phyloP scores from a whole-genome alignment of 2,888 invertebrate species.

The Spilarctia lutea region DNA sequence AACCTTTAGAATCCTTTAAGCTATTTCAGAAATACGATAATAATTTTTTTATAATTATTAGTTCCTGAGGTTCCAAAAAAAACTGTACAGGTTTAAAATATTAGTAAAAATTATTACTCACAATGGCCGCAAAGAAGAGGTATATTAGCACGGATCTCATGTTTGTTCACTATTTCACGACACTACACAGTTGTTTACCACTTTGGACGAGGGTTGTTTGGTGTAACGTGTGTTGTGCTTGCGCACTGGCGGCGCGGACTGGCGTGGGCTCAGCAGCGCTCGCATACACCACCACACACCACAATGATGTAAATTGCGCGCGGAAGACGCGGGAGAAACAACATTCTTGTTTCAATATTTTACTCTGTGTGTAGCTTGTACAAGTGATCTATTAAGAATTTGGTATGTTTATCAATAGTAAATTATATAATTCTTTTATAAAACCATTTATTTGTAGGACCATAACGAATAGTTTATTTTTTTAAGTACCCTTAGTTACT shows the following conservation, averaged over 20 bases:
- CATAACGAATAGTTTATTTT: too few species aligned
- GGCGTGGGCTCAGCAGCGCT: conserved; percentile 47
- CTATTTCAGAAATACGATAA: not conserved
- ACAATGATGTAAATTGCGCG: conserved; percentile 21
- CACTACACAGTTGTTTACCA: conserved; percentile 60
- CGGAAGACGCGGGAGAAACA: conserved; percentile 27
- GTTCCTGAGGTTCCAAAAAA: not conserved
- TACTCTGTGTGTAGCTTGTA: not conserved
- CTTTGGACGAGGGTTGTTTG: conserved; percentile 24
- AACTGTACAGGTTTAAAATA: not conserved
- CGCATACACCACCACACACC: conserved; percentile 29
- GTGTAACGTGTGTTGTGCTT: conserved; percentile 66
- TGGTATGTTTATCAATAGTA: not conserved
- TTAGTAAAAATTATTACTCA: conserved; percentile 62
- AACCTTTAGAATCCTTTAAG: not conserved
- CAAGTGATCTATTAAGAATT: not conserved
- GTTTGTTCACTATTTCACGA: conserved; percentile 64
- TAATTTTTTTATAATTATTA: not conserved
- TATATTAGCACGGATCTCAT: conserved; percentile 77
- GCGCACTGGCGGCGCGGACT: conserved; percentile 67
- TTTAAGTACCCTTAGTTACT: too few species aligned
- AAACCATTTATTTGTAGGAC: too few species aligned
- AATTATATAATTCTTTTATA: too few species aligned
- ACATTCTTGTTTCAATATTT: conserved; percentile 22
- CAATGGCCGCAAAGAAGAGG: conserved; percentile 75